Base-by-base conservation (phyloP, 2,888 invertebrate species). In the Andrena minutula region DNA sequence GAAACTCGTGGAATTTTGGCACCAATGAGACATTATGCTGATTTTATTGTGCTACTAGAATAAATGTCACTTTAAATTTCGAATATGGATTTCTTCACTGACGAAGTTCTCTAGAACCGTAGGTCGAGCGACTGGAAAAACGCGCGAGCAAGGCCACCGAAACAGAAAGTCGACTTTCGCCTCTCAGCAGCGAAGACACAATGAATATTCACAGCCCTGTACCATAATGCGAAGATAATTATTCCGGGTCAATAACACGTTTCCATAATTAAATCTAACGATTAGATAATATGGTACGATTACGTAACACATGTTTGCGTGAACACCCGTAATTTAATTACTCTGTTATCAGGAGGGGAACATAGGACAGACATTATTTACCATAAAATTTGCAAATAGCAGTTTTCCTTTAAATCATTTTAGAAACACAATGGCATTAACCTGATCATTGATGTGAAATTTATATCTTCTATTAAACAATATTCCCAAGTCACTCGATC, bases 101-200 rank as follows among this genome's bases (percentile, higher is more conserved):
- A 28, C n/a, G 35, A 35, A 23, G 10, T 49, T 20, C 20, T 12
- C 12, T 30, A 51, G 60, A 60, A 20, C 26, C 41, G 53, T 49
- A 26, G 32, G 64, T 28, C 28, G 68, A 63, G 70, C 56, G 74
- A 81, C 77, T 20, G 79, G 60, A 80, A 47, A 60, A 61, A 41
- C 61, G 77, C 75, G 64, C 32, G 72, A 66, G 69, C 71, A 72
- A 82, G 81, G 75, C 32, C 78, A 79, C 75, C 49, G 86, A 80
- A 79, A 88, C 51, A 49, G 64, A 79, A 83, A 87, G 80, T 80
- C 49, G 75, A 51, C 74, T 75, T 79, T 84, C 60, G 75, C 51
- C 77, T 79, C 69, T 20, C 56, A 51, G 51, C 78, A 78, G 75
- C 82, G 77, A 79, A 86, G 69, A 41, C 60, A n/a, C 53, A 65